Evolutionary conservation across 2,797 vertebrate genomes (phyloP).

Genomic region (Hipposideros larvatus): DNA sequence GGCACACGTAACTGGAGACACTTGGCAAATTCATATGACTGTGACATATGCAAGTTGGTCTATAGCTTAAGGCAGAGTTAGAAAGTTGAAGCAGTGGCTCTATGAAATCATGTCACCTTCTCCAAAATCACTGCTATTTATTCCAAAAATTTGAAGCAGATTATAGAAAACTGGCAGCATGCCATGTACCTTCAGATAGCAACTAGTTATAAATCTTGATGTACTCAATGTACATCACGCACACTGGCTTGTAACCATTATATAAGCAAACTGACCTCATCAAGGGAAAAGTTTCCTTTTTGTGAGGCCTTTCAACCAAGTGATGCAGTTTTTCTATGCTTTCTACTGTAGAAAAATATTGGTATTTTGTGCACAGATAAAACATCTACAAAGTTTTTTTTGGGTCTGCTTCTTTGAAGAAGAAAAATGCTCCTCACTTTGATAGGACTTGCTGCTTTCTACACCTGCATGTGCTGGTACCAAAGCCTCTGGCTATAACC

Average conservation of each 20-base stretch:
- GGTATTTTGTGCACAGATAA: background rate
- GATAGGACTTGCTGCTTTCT: background rate
- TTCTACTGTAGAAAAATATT: background rate
- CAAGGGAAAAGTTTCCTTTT: background rate
- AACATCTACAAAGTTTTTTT: background rate
- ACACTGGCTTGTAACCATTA: background rate
- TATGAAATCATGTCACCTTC: background rate
- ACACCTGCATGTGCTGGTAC: background rate
- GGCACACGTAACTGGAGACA: background rate
- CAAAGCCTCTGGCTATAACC: background rate
- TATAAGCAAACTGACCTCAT: background rate
- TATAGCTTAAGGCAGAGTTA: background rate
- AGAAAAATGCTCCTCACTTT: background rate
- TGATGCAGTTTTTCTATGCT: background rate
- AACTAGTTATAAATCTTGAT: background rate
- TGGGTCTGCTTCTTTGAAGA: background rate
- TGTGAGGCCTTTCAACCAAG: conserved; percentile 5
- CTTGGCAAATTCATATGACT: background rate
- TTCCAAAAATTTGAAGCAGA: background rate
- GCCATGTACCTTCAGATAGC: background rate
- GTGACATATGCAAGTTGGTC: background rate
- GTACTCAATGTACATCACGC: background rate
- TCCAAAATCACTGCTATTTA: conserved; percentile 4
- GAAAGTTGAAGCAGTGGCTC: background rate
- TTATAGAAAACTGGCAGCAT: background rate